Evolutionary conservation across 2,888 invertebrate genomes (phyloP).

Genomic region (Crocallis elinguaria): DNA sequence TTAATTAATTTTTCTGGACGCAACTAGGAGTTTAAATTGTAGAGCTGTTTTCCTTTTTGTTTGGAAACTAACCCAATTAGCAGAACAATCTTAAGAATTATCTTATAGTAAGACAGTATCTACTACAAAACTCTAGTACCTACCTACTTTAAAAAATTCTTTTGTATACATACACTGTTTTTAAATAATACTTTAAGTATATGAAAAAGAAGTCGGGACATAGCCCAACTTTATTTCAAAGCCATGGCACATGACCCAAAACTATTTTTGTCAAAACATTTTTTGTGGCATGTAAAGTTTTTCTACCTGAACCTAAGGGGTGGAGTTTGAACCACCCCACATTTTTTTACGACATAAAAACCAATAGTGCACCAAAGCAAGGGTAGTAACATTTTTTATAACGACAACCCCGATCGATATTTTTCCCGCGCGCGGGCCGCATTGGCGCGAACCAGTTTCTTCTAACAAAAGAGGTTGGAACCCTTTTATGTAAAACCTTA

Average conservation of each 20-base stretch:
- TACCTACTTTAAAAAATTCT: too few relatives aligned
- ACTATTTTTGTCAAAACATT: slow-evolving; percentile 36
- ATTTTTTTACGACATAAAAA: slow-evolving; percentile 68
- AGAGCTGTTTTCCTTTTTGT: too few relatives aligned
- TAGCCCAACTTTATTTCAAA: slow-evolving; percentile 17
- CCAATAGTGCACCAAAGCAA: slow-evolving; percentile 62
- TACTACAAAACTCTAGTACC: too few relatives aligned
- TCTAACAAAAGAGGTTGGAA: slow-evolving; percentile 62
- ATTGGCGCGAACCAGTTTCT: slow-evolving; percentile 68
- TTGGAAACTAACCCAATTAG: too few relatives aligned
- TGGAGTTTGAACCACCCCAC: slow-evolving; percentile 72
- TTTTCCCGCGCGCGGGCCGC: slow-evolving; percentile 69
- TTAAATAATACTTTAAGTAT: neutral
- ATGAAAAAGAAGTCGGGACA: neutral
- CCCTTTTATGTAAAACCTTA: slow-evolving; percentile 75
- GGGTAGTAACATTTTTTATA: slow-evolving; percentile 78
- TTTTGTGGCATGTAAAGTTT: slow-evolving; percentile 55
- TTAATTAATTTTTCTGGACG: too few relatives aligned
- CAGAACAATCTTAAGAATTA: too few relatives aligned
- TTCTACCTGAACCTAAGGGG: slow-evolving; percentile 73
- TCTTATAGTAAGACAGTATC: too few relatives aligned
- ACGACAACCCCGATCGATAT: slow-evolving; percentile 69
- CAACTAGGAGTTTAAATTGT: too few relatives aligned
- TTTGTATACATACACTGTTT: neutral
- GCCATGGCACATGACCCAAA: slow-evolving; percentile 27